A percentile compares a stretch with the other conserved stretches of the same genome.
Conservation (phyloP, 2,797 vertebrate genomes). For the Crypturellus tataupa region DNA sequence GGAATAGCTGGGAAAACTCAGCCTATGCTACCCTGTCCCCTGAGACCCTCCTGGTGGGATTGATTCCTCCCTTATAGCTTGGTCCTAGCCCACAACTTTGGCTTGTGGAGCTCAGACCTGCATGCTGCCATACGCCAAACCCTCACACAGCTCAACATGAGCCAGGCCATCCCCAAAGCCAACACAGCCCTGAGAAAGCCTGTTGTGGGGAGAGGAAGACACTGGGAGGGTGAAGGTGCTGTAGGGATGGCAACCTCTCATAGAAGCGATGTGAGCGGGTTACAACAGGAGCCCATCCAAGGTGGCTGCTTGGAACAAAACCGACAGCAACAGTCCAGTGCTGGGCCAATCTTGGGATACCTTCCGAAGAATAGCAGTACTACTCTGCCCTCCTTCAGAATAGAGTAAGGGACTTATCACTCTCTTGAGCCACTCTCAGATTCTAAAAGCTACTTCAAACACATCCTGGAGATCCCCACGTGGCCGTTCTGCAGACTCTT, state of each 20-base stretch:
- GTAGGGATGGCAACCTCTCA: background rate
- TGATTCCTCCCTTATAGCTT: background rate
- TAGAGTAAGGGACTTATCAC: fast-evolving
- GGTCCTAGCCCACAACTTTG: background rate
- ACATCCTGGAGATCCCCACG: background rate
- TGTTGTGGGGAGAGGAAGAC: background rate
- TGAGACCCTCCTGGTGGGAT: too few species aligned
- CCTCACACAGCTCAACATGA: too few species aligned
- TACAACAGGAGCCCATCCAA: background rate
- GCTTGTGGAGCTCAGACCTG: background rate
- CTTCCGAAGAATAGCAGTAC: background rate
- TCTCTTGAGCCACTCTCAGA: background rate
- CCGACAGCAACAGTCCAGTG: fast-evolving
- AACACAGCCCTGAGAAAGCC: background rate
- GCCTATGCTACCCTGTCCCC: background rate
- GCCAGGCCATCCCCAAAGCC: background rate
- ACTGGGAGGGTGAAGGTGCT: background rate
- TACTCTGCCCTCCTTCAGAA: background rate
- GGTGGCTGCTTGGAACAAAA: background rate
- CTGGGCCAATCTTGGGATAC: background rate
- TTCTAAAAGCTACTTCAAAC: background rate
- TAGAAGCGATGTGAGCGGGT: background rate
- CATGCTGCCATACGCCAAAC: background rate
- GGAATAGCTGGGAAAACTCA: background rate
- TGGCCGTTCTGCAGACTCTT: background rate